Conservation (phyloP, 2,113 vertebrate species). For the Peromyscus maniculatus region DNA sequence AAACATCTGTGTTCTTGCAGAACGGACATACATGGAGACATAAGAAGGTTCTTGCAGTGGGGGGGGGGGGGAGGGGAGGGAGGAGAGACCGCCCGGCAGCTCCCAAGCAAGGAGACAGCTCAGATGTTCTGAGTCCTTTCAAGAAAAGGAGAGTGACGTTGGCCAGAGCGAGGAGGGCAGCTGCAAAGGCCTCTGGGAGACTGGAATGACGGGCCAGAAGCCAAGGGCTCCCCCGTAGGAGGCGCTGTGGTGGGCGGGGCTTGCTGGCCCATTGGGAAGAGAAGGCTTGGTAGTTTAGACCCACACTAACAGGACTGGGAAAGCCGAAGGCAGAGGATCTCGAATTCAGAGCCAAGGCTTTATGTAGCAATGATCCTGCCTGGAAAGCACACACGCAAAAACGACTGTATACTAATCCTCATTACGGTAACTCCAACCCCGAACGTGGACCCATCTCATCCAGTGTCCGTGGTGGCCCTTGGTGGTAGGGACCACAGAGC, state of each 20-base stretch:
- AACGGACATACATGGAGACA: not conserved
- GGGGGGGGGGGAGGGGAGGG: not conserved
- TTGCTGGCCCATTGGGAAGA: not conserved
- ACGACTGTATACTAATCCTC: not conserved
- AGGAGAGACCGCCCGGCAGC: not conserved
- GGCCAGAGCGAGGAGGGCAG: not conserved
- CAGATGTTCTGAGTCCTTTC: not conserved
- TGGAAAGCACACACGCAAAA: not conserved
- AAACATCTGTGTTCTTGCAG: not conserved
- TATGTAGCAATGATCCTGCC: not conserved
- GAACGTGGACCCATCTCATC: too few relatives aligned
- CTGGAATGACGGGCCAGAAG: not conserved
- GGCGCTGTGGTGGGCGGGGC: not conserved
- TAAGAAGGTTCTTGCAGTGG: not conserved
- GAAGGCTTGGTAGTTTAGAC: not conserved
- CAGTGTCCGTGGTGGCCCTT: not conserved
- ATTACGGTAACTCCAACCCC: accelerated
- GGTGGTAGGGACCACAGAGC: not conserved
- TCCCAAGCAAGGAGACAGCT: not conserved
- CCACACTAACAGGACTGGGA: not conserved
- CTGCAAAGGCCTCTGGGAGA: not conserved
- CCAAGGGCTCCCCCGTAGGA: not conserved
- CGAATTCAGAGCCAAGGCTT: not conserved
- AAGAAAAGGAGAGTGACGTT: not conserved
- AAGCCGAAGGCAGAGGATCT: not conserved